These are phyloP conservation scores for Drosophila imparisetae DNA, from an alignment of 2,888 invertebrate genomes.

Conservation along the genomic window DNA sequence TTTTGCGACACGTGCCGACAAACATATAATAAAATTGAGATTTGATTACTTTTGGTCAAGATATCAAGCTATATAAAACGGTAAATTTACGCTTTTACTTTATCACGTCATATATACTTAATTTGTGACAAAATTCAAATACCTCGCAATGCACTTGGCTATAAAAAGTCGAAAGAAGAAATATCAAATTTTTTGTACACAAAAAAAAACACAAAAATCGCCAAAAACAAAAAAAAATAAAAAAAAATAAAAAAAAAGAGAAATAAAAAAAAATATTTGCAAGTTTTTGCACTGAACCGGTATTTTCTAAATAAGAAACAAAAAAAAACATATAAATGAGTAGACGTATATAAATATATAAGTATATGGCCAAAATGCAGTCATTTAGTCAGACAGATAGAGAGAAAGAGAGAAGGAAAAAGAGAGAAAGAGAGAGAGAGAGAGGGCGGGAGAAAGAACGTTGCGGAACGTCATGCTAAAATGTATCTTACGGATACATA, in stretches of 20 bases:
- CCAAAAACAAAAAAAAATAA: constrained; percentile 3
- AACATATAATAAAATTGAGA: not conserved
- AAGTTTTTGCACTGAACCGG: constrained; percentile 68
- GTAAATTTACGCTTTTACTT: not conserved
- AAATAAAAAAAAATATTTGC: constrained; percentile 20
- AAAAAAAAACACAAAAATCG: constrained; percentile 8
- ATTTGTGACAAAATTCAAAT: constrained; percentile 3
- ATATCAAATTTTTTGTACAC: constrained; percentile 32
- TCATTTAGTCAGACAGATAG: constrained; percentile 40
- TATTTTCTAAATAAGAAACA: constrained; percentile 44
- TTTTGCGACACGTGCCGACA: not conserved
- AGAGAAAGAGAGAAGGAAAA: constrained; percentile 3
- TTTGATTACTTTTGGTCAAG: not conserved
- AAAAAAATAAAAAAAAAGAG: not conserved
- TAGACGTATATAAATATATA: constrained; percentile 26
- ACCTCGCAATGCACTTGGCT: not conserved
- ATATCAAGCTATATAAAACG: not conserved
- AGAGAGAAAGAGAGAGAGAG: not conserved
- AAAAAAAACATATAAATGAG: constrained; percentile 12
- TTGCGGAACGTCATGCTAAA: constrained; percentile 58
- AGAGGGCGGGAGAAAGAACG: constrained; percentile 25
- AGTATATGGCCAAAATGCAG: constrained; percentile 51
- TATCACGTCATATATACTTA: not conserved
- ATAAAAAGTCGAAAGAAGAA: constrained; percentile 26
- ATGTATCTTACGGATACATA: constrained; percentile 77